Evolutionary conservation across 2,888 invertebrate species (phyloP).

Genomic region (Tenthredo distinguenda): DNA sequence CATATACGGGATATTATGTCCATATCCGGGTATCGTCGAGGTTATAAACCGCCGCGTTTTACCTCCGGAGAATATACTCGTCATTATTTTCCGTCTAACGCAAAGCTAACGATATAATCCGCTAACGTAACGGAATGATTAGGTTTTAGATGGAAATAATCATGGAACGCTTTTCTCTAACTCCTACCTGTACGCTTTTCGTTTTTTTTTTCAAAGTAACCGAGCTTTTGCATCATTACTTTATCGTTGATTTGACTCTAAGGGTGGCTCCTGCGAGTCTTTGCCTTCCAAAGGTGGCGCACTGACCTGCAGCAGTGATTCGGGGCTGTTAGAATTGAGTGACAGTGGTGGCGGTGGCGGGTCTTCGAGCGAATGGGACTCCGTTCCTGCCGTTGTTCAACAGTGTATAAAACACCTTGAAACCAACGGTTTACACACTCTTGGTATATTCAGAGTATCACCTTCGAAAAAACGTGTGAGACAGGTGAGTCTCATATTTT

Average conservation of each 20-base stretch:
- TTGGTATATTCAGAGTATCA: conserved; percentile 95
- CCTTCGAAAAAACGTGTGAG: conserved; percentile 95
- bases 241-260: conserved; percentile 56
- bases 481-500: conserved; percentile 82
- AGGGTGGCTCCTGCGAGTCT: conserved; percentile 91
- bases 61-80: no score
- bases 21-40: no score
- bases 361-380: conserved; percentile 75
- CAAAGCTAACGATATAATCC: no score
- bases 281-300: conserved; percentile 78
- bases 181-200: no score
- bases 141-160: no score
- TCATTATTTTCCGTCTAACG: no score
- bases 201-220: no score
- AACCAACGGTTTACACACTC: conserved; percentile 88
- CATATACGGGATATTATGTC: no score
- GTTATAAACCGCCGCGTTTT: no score
- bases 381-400: conserved; percentile 88
- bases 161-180: background rate
- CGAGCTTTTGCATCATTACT: background rate
- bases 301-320: conserved; percentile 72
- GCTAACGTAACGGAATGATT: no score
- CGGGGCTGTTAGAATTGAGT: conserved; percentile 77
- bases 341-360: conserved; percentile 81
- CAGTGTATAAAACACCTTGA: conserved; percentile 92